phyloP scores from a whole-genome alignment of 2,888 invertebrate genomes.

The Actias luna region DNA sequence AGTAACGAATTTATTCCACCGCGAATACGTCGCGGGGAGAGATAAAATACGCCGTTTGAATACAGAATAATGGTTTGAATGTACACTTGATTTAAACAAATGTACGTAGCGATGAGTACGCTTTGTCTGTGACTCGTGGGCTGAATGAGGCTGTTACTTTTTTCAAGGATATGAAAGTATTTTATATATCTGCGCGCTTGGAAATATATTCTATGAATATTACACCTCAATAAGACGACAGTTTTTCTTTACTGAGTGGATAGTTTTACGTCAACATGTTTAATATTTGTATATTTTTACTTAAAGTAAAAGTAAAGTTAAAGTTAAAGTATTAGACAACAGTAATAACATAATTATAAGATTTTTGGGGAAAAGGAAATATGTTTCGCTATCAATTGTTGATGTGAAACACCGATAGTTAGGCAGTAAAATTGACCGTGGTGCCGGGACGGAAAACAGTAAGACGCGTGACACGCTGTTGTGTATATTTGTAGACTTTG shows the following conservation, averaged over 20 bases:
- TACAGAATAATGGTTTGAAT: constrained; percentile 22
- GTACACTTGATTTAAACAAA: constrained; percentile 16
- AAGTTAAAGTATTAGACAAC: too few relatives aligned
- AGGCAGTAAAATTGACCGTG: too few relatives aligned
- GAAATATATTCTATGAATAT: neutral
- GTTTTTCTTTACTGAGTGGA: neutral
- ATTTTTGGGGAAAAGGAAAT: too few relatives aligned
- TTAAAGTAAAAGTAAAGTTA: too few relatives aligned
- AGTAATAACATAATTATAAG: too few relatives aligned
- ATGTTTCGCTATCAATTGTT: too few relatives aligned
- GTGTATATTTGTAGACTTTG: too few relatives aligned
- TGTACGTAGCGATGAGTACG: constrained; percentile 13
- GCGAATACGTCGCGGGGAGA: constrained; percentile 29
- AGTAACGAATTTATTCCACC: neutral
- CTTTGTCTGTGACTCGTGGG: constrained; percentile 4
- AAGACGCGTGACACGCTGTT: too few relatives aligned
- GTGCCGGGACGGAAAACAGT: too few relatives aligned
- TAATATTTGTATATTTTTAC: too few relatives aligned
- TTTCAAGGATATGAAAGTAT: neutral
- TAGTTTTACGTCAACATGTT: too few relatives aligned
- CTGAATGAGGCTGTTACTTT: constrained; percentile 6
- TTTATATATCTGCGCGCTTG: neutral
- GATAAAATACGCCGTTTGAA: constrained; percentile 28
- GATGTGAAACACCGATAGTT: too few relatives aligned
- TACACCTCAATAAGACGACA: neutral